Percentiles rank a stretch among this genome's conserved stretches.
Evolutionary conservation across 37 sponge, comb jelly and placozoan genomes (phyloP).

Genomic region (Haliclona indistincta): DNA sequence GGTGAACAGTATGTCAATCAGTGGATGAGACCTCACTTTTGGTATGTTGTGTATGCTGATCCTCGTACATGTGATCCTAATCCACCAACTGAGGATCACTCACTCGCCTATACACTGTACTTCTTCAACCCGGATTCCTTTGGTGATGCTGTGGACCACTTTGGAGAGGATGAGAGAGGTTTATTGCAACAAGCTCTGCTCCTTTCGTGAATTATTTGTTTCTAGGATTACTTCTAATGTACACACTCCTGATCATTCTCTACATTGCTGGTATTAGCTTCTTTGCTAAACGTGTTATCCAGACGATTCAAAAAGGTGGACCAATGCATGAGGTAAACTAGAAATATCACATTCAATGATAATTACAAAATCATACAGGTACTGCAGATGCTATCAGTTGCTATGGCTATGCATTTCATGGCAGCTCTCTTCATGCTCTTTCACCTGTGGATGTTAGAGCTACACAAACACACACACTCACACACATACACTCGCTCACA

Average conservation of each 20-base stretch:
- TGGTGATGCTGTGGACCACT: conserved; percentile 57
- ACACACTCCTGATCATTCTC: conserved; percentile 40
- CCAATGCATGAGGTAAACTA: conserved; percentile 70
- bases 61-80: conserved; percentile 29
- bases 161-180: conserved; percentile 75
- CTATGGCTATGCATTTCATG: conserved; percentile 47
- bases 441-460: conserved; percentile 63
- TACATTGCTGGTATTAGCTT: conserved; percentile 46
- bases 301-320: conserved; percentile 70
- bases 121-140: conserved; percentile 69
- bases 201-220: background rate
- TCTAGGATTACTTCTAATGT: conserved; percentile 61
- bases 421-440: conserved; percentile 54
- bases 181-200: background rate
- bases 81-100: conserved; percentile 17
- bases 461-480: background rate
- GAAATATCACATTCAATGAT: background rate
- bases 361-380: conserved; percentile 23
- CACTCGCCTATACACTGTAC: conserved; percentile 37
- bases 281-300: conserved; percentile 51
- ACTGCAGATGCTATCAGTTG: conserved; percentile 63
- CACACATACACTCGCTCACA: too few species aligned
- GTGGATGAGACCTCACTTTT: conserved; percentile 68
- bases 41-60: conserved; percentile 75
- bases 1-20: conserved; percentile 59